phyloP scores from a whole-genome alignment of 2,797 vertebrate species.

The Parambassis ranga region DNA sequence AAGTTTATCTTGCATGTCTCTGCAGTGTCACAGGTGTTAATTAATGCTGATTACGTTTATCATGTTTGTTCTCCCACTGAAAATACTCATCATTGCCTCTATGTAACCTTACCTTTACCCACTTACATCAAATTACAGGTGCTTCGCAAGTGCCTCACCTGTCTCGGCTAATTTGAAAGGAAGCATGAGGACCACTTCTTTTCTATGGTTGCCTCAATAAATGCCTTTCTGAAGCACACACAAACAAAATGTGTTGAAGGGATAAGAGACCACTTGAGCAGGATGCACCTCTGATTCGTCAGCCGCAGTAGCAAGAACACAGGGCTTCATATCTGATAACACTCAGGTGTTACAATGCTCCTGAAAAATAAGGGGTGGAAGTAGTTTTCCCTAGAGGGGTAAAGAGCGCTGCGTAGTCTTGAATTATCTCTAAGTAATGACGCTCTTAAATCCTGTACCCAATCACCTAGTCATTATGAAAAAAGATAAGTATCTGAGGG shows the following conservation, averaged over 20 bases:
- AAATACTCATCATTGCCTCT: constrained; percentile 30
- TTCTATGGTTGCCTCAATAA: constrained; percentile 50
- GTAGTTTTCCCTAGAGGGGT: constrained; percentile 48
- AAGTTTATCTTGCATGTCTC: constrained; percentile 11
- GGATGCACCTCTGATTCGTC: constrained; percentile 5
- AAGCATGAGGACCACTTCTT: constrained; percentile 55
- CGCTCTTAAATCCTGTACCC: constrained; percentile 63
- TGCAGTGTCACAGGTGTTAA: neutral
- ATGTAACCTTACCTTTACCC: constrained; percentile 62
- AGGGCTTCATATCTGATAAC: constrained; percentile 19
- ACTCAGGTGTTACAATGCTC: constrained; percentile 2
- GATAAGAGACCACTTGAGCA: constrained; percentile 17
- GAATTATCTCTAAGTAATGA: constrained; percentile 69
- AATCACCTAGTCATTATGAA: constrained; percentile 73
- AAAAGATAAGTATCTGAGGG: constrained; percentile 79
- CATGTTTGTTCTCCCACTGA: constrained; percentile 11
- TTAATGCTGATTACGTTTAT: constrained; percentile 18
- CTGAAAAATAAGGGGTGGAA: constrained; percentile 43
- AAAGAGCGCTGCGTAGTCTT: constrained; percentile 32
- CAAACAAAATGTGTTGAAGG: constrained; percentile 36
- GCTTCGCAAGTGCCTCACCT: constrained; percentile 59
- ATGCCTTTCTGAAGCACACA: constrained; percentile 29
- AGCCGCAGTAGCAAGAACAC: constrained; percentile 1
- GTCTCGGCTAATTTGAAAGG: constrained; percentile 60
- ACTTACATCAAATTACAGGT: constrained; percentile 66